These are phyloP conservation scores for Metaphire vulgaris DNA, from an alignment of 1,140 invertebrate genomes.

Conservation along the genomic window DNA sequence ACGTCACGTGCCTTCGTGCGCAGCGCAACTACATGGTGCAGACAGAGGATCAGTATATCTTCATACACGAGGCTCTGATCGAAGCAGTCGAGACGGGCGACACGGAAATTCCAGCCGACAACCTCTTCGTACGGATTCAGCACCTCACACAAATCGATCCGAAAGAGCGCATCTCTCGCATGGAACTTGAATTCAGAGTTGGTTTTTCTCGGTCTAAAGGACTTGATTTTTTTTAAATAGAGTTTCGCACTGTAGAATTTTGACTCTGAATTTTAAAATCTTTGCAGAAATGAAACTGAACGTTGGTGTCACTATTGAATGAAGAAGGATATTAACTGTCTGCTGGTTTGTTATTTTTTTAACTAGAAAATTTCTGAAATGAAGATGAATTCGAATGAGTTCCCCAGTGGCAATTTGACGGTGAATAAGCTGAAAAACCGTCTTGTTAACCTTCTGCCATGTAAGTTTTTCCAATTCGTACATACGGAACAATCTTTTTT, in stretches of 20 bases:
- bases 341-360: background rate
- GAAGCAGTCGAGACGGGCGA: slow-evolving; percentile 92
- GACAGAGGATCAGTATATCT: slow-evolving; percentile 99
- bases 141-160: slow-evolving; percentile 59
- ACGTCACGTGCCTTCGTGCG: slow-evolving; percentile 91
- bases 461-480: slow-evolving; percentile 55
- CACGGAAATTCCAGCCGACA: slow-evolving; percentile 77
- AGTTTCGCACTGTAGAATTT: no score
- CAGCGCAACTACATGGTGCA: slow-evolving; percentile 71
- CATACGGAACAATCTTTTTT: no score
- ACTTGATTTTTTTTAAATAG: no score
- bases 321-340: no score
- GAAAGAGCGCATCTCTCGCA: slow-evolving; percentile 62
- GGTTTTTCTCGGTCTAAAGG: no score
- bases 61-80: slow-evolving; percentile 84
- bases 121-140: slow-evolving; percentile 77
- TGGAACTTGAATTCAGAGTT: slow-evolving; percentile 96
- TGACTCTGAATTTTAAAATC: no score
- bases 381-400: slow-evolving; percentile 85
- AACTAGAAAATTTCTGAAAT: slow-evolving; percentile 80
- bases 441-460: slow-evolving; percentile 92
- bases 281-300: no score
- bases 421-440: slow-evolving; percentile 98
- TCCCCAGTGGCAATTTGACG: slow-evolving; percentile 88
- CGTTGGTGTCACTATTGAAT: no score